Conservation (phyloP, 2,113 vertebrate species). For the Chaenogobius annularis region DNA sequence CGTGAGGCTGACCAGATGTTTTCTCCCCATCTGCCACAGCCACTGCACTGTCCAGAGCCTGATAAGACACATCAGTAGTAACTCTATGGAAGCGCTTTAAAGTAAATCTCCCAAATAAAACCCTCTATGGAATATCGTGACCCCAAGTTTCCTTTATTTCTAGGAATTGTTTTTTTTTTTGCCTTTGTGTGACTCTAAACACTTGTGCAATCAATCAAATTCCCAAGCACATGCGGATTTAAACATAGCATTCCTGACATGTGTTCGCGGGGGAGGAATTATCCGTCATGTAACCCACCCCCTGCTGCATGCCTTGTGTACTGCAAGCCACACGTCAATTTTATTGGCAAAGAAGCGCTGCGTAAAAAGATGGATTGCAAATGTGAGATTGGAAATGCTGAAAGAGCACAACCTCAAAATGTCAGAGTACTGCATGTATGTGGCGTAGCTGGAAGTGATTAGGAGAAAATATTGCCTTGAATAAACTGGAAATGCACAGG, state of each 20-base stretch:
- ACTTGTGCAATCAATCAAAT: not conserved
- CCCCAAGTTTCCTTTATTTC: slow-evolving; percentile 11
- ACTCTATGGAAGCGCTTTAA: not conserved
- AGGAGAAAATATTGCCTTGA: not conserved
- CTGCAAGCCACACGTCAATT: not conserved
- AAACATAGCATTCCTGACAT: not conserved
- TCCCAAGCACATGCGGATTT: not conserved
- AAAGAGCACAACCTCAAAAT: not conserved
- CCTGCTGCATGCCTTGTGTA: not conserved
- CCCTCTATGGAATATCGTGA: slow-evolving; percentile 32
- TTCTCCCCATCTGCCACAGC: slow-evolving; percentile 3
- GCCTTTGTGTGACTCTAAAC: not conserved
- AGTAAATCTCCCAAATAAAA: not conserved
- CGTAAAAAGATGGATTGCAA: not conserved
- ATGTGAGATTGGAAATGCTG: not conserved
- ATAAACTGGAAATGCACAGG: not conserved
- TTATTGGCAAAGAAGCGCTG: not conserved
- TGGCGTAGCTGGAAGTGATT: not conserved
- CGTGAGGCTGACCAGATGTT: slow-evolving; percentile 9
- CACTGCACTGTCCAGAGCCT: slow-evolving; percentile 19
- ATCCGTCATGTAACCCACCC: not conserved
- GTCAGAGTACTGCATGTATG: not conserved
- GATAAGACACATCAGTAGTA: slow-evolving; percentile 41
- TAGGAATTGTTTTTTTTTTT: slow-evolving; percentile 10
- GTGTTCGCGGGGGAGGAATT: not conserved